Percentiles rank a stretch among this genome's conserved stretches.
These are phyloP conservation scores for Sicus ferrugineus DNA, from an alignment of 2,888 invertebrate species.

Conservation along the genomic window DNA sequence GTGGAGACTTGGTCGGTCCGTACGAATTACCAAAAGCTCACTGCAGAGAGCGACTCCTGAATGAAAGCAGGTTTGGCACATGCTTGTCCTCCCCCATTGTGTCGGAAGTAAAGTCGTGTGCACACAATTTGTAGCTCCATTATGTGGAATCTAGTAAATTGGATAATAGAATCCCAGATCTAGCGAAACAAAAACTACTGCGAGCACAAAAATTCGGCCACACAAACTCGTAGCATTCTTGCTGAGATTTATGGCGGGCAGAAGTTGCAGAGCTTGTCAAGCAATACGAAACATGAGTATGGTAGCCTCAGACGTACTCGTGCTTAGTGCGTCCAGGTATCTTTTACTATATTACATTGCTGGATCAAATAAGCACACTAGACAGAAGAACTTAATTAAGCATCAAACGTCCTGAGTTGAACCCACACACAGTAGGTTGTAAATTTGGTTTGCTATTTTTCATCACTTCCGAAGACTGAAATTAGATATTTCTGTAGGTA, in stretches of 20 bases:
- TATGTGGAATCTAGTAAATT: slow-evolving; percentile 29
- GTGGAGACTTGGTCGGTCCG: slow-evolving; percentile 7
- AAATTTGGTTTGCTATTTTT: too few relatives aligned
- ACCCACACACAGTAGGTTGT: too few relatives aligned
- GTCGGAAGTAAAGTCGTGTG: slow-evolving; percentile 18
- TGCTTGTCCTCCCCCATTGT: slow-evolving; percentile 17
- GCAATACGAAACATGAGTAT: neutral
- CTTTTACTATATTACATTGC: too few relatives aligned
- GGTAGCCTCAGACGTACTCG: neutral
- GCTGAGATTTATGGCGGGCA: slow-evolving; percentile 12
- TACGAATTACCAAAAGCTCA: slow-evolving; percentile 13
- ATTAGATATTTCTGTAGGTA: too few relatives aligned
- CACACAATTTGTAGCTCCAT: slow-evolving; percentile 28
- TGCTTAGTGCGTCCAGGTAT: neutral
- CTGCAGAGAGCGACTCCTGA: neutral
- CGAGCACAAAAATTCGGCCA: slow-evolving; percentile 11
- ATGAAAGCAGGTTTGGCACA: slow-evolving; percentile 6
- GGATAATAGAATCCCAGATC: slow-evolving; percentile 26
- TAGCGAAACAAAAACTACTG: slow-evolving; percentile 18
- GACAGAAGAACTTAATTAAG: too few relatives aligned
- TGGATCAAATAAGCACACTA: too few relatives aligned
- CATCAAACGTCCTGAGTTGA: too few relatives aligned
- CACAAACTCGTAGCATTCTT: neutral
- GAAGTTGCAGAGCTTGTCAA: slow-evolving; percentile 9
- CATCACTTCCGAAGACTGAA: too few relatives aligned